Evolutionary conservation across 2,113 vertebrate genomes (phyloP).

Genomic region (Caranx ignobilis): DNA sequence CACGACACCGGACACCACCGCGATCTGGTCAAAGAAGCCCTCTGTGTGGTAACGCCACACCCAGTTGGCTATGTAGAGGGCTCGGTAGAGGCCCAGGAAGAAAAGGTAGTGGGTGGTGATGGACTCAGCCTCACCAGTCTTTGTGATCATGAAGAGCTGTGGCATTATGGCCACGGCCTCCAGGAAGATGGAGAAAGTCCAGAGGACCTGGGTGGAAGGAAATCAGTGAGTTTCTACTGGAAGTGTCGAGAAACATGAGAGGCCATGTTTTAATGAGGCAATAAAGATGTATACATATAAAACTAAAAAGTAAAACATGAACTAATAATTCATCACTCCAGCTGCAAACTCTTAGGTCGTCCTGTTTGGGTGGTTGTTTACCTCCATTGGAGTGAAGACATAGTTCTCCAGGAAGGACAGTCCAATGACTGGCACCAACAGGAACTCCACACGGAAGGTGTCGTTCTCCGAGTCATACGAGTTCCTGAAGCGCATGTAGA

Average conservation of each 20-base stretch:
- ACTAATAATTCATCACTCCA: no score
- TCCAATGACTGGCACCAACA: constrained; percentile 93
- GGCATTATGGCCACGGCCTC: constrained; percentile 97
- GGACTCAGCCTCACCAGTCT: constrained; percentile 96
- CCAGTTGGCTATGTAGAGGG: constrained; percentile 97
- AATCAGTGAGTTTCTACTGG: background rate
- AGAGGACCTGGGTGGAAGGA: constrained; percentile 87
- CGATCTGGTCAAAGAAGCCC: constrained; percentile 95
- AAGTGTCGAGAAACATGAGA: background rate
- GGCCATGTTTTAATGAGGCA: background rate
- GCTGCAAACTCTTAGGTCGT: no score
- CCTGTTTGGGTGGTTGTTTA: constrained; percentile 56
- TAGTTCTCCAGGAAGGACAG: constrained; percentile 96
- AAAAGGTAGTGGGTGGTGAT: constrained; percentile 98
- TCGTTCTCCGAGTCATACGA: constrained; percentile 90
- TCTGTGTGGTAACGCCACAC: constrained; percentile 95
- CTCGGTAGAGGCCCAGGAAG: constrained; percentile 94
- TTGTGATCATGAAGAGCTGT: constrained; percentile 98
- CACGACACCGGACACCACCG: constrained; percentile 94
- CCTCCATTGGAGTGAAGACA: constrained; percentile 91
- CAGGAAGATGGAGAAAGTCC: constrained; percentile 99
- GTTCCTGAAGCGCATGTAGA: constrained; percentile 91
- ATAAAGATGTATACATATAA: background rate
- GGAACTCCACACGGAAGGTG: constrained; percentile 94
- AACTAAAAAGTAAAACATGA: no score